Evolutionary conservation across 2,888 invertebrate genomes (phyloP), one percentile per base, ranked within the genome.

Genomic region (Perithous albicinctus): DNA sequence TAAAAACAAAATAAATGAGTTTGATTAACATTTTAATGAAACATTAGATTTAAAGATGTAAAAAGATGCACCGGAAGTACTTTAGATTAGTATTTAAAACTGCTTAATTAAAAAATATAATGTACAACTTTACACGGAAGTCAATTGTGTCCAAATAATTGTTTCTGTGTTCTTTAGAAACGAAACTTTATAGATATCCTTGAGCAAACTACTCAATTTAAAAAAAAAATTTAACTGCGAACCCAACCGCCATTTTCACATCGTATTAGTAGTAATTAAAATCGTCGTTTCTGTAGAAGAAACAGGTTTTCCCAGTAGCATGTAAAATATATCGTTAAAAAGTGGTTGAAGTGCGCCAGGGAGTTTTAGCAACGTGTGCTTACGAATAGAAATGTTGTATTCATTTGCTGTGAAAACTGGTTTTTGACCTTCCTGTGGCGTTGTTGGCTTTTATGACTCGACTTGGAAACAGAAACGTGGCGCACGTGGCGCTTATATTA

Each of bases 381-480:
- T 15, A 18, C 26, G 66, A 66, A 54, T 23, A 10, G 54, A 8
- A 8, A 56, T 12, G 15, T 26, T 0, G 6, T 6, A 15, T 23
- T 2, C n/a, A n/a, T 26, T 35, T 15, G 3, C 23, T 29, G 29
- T 12, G 18, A 29, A 6, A 20, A 48, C 5, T 67, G 51, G 35
- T 67, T 67, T 23, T 51, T 67, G 35, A 51, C 67, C 67, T 67
- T 20, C 35, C 66, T 23, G n/a, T n/a, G 15, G 26, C 43, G 26
- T 46, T 38, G 38, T 15, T 15, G 0, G n/a, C n/a, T 43, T n/a
- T n/a, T n/a, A n/a, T n/a, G 18, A 48, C 18, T 66, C 51, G 8
- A 8, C 23, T 10, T 43, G 7, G 10, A 41, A 2, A 23, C 5
- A 23, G 2, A 51, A 51, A 2, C 23, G 7, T 12, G 51, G 2